phyloP scores from a whole-genome alignment of 2,888 invertebrate genomes.

The Drosophila neutralis region DNA sequence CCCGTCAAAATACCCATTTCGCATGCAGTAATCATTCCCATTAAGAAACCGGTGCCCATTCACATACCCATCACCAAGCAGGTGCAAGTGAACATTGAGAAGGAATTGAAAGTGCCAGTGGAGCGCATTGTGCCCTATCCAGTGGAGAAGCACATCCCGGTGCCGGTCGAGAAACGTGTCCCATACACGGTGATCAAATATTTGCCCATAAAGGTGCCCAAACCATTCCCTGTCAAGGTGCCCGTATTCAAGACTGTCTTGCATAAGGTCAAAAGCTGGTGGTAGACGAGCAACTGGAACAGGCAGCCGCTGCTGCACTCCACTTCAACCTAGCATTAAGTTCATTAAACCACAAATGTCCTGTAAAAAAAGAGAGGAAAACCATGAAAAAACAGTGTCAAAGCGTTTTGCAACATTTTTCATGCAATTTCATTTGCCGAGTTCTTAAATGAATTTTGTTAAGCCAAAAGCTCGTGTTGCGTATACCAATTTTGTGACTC shows the following conservation, averaged over 20 bases:
- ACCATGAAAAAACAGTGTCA: conserved; percentile 25
- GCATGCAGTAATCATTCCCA: conserved; percentile 90
- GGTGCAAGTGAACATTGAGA: conserved; percentile 89
- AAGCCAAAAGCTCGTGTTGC: conserved; percentile 46
- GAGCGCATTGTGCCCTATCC: conserved; percentile 89
- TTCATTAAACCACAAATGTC: conserved; percentile 49
- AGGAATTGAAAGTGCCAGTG: conserved; percentile 87
- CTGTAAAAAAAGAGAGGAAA: conserved; percentile 24
- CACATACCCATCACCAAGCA: conserved; percentile 91
- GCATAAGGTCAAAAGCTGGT: conserved; percentile 85
- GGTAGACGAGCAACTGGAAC: conserved; percentile 54
- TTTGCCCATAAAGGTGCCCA: conserved; percentile 90
- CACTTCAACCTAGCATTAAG: conserved; percentile 45
- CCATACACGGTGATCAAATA: conserved; percentile 90
- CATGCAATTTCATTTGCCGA: conserved; percentile 38
- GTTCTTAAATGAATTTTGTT: conserved; percentile 65
- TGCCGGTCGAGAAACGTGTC: conserved; percentile 91
- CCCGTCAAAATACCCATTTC: conserved; percentile 91
- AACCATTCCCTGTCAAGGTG: conserved; percentile 91
- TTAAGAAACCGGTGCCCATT: conserved; percentile 91
- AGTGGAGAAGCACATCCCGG: conserved; percentile 89
- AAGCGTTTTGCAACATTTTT: conserved; percentile 28
- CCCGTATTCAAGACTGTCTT: conserved; percentile 88
- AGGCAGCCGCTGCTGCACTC: not conserved
- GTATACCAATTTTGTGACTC: conserved; percentile 71